These are phyloP conservation scores for Mobula hypostoma DNA, from an alignment of 2,113 vertebrate species.

Conservation along the genomic window DNA sequence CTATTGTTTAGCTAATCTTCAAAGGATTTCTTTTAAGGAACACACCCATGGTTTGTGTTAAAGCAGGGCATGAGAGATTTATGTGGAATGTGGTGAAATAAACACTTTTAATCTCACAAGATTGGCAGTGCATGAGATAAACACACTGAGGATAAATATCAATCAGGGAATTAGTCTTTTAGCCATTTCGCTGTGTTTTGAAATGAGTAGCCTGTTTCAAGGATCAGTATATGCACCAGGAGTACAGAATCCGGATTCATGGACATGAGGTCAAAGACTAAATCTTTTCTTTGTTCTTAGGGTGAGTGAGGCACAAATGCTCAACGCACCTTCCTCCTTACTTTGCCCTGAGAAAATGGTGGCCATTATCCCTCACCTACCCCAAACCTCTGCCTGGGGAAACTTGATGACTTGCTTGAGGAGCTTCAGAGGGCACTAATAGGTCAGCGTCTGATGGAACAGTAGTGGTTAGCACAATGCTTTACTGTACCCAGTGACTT, in stretches of 20 bases:
- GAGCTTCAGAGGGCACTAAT: too few species aligned
- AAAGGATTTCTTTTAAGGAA: neutral
- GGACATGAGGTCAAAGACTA: neutral
- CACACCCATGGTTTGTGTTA: neutral
- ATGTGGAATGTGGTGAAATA: neutral
- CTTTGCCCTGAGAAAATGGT: neutral
- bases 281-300: neutral
- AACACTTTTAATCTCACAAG: slow-evolving; percentile 3
- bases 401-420: too few species aligned
- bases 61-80: neutral
- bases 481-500: too few species aligned
- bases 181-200: neutral
- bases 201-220: neutral
- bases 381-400: too few species aligned
- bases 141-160: neutral
- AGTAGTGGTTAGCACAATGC: too few species aligned
- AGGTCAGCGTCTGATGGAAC: too few species aligned
- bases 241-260: neutral
- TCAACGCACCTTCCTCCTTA: neutral
- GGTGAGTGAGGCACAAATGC: neutral
- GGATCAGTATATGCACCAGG: neutral
- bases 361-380: neutral
- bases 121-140: neutral
- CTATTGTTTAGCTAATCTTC: neutral
- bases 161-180: neutral